Conservation (phyloP, 2,113 vertebrate species). For the Rhea americana region DNA sequence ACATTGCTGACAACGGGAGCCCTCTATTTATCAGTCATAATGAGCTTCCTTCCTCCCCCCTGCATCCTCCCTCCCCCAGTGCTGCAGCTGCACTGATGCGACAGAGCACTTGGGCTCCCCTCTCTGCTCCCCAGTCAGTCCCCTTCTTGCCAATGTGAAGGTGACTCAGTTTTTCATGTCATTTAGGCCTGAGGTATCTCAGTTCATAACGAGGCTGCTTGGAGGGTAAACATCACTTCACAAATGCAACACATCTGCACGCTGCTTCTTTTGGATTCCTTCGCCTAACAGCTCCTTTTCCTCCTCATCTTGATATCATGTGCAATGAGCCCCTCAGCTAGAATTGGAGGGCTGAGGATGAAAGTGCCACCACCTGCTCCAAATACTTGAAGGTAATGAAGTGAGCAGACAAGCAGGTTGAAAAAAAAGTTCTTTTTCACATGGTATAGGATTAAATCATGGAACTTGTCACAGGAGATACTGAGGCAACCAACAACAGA, state of each 20-base stretch:
- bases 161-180: conserved; percentile 42
- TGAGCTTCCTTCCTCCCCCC: conserved; percentile 33
- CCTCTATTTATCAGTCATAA: conserved; percentile 74
- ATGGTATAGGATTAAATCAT: not conserved
- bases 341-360: not conserved
- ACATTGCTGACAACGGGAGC: conserved; percentile 65
- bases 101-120: conserved; percentile 45
- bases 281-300: not conserved
- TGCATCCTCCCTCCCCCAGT: conserved; percentile 58
- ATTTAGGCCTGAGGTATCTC: not conserved
- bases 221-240: not conserved
- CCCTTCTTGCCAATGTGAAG: conserved; percentile 26
- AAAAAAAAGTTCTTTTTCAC: not conserved
- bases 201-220: not conserved
- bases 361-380: not conserved
- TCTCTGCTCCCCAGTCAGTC: not conserved
- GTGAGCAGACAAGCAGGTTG: not conserved
- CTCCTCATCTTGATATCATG: not conserved
- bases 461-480: not conserved
- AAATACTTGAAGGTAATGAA: conserved; percentile 20
- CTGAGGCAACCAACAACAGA: not conserved
- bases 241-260: not conserved
- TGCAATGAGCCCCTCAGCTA: not conserved
- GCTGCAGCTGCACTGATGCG: conserved; percentile 64
- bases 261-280: not conserved